phyloP scores from a whole-genome alignment of 2,113 vertebrate species.

The Melanotaenia duboulayi region DNA sequence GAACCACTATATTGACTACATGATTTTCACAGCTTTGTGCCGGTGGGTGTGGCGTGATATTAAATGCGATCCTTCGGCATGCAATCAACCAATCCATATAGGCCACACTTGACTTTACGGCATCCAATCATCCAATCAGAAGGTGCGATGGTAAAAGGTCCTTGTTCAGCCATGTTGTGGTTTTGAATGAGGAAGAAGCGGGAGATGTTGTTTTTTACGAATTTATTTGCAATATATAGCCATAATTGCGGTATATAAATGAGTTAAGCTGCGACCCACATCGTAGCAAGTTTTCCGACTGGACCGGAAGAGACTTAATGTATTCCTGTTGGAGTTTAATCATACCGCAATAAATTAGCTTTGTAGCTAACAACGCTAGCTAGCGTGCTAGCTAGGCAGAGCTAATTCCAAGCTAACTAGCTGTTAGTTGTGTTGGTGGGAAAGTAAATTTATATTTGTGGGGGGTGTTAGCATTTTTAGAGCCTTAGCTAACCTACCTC shows the following conservation, averaged over 20 bases:
- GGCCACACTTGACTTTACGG: constrained; percentile 34
- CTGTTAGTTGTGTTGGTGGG: constrained; percentile 39
- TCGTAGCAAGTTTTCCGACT: constrained; percentile 44
- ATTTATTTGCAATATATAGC: constrained; percentile 72
- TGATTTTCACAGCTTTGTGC: background rate
- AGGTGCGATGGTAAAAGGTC: constrained; percentile 24
- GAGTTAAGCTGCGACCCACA: constrained; percentile 42
- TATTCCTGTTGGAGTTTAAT: constrained; percentile 61
- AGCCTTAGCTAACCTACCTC: constrained; percentile 24
- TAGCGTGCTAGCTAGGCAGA: constrained; percentile 64
- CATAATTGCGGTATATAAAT: constrained; percentile 26
- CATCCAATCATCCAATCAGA: constrained; percentile 73
- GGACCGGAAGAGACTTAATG: constrained; percentile 48
- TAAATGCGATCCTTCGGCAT: constrained; percentile 22
- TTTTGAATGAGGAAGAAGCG: constrained; percentile 90
- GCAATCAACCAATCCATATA: constrained; percentile 36
- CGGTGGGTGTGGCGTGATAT: constrained; percentile 43
- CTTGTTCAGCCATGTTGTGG: constrained; percentile 85
- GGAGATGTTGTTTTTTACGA: constrained; percentile 81
- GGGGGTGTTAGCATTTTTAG: constrained; percentile 29
- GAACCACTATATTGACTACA: no score
- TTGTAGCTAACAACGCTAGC: constrained; percentile 67
- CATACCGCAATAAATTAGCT: constrained; percentile 71
- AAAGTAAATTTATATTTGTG: constrained; percentile 40
- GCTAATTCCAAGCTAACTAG: constrained; percentile 47